Base-by-base conservation (phyloP, 2,113 vertebrate species). In the Dasypus novemcinctus region DNA sequence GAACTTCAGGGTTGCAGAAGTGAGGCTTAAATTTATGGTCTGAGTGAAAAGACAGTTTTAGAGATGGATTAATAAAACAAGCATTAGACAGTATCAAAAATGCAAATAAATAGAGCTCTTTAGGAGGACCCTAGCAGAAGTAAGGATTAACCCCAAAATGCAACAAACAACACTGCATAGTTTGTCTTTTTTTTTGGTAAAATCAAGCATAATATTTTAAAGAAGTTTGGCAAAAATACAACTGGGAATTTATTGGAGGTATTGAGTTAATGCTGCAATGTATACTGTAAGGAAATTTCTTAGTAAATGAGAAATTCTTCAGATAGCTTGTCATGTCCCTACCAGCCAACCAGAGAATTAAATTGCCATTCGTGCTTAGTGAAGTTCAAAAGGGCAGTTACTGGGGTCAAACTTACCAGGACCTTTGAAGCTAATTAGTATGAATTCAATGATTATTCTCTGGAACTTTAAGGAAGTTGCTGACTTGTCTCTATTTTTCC, bases 401-500 rank as follows among this genome's bases (percentile, higher is more conserved):
- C 88, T 90, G 46, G 31, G 90, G 94, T 95, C 87, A 96, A 64
- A 93, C 93, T 93, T 97, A 93, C 64, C 14, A 76, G 7, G 80
- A 95, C 46, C 87, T 95, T 93, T 93, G 38, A 96, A 95, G 46
- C 43, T 93, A 94, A 94, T 96, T 96, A 96, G 81, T 76, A 57
- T 80, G 36, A 97, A 95, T 95, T 84, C 84, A 93, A 90, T 93
- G 75, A 79, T 91, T 96, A 87, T 75, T 95, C 80, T 92, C 90
- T 87, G 71, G 64, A 93, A 94, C 61, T 63, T n/a, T 49, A 80
- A 96, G 38, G 74, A 96, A 90, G 80, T 91, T 96, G 75, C 92
- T 93, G 64, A 94, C 49, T 76, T 87, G 25, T 92, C 49, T 81
- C 27, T 66, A 43, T 86, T 93, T 95, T 38, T 90, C 31, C 38